A percentile compares a stretch with the other conserved stretches of the same genome.
Conservation (phyloP, 2,797 vertebrate genomes). For the Pangasius sanitwongsei region DNA sequence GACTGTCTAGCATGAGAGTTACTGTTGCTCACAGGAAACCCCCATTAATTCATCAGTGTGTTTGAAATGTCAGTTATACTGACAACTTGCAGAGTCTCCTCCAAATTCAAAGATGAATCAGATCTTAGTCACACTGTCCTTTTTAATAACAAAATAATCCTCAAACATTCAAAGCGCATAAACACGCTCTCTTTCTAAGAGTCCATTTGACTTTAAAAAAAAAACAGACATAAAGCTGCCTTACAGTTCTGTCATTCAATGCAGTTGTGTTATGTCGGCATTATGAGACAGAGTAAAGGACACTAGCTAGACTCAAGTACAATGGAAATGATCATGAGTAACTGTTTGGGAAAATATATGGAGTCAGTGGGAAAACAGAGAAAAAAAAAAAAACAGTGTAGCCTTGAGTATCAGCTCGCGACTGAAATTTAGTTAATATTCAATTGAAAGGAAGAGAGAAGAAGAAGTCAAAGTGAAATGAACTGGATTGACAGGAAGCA, state of each 20-base stretch:
- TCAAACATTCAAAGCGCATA: not conserved
- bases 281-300: not conserved
- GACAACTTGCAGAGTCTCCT: not conserved
- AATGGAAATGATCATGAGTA: not conserved
- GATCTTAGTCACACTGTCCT: not conserved
- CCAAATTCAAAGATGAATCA: not conserved
- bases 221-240: not conserved
- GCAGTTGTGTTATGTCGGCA: not conserved
- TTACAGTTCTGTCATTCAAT: not conserved
- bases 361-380: not conserved
- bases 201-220: not conserved
- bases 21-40: conserved; percentile 13
- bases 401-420: not conserved
- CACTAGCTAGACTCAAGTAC: not conserved
- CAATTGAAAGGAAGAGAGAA: not conserved
- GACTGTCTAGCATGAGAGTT: not conserved
- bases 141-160: not conserved
- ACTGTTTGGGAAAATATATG: not conserved
- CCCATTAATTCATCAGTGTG: not conserved
- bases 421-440: not conserved
- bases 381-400: not conserved
- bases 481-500: not conserved
- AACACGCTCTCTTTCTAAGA: not conserved
- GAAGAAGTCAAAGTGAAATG: not conserved
- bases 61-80: not conserved